Conservation (phyloP, 2,888 invertebrate genomes). For the Volucella inflata region DNA sequence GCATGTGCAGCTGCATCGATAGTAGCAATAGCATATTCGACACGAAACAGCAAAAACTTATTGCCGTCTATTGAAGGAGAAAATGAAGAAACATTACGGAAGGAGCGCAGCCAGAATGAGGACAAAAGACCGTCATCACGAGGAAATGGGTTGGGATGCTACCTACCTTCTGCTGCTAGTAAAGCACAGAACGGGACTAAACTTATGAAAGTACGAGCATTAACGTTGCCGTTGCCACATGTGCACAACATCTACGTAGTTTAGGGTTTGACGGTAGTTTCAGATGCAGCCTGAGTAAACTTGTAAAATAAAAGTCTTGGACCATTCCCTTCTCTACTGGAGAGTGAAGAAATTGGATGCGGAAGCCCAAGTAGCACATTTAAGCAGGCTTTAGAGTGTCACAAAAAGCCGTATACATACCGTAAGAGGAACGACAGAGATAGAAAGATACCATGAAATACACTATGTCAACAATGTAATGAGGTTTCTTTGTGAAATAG, state of each 20-base stretch:
- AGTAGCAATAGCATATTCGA: conserved; percentile 7
- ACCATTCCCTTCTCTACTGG: conserved; percentile 1
- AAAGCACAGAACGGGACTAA: conserved; percentile 7
- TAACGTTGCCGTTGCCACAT: conserved; percentile 17
- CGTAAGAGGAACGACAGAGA: not conserved
- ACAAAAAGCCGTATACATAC: not conserved
- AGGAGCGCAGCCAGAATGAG: conserved; percentile 12
- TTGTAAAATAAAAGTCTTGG: conserved; percentile 31
- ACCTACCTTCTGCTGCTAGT: too few relatives aligned
- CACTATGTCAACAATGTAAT: conserved; percentile 62
- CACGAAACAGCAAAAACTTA: conserved; percentile 24
- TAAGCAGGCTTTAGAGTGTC: not conserved
- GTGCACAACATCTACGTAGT: conserved; percentile 18
- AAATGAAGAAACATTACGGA: conserved; percentile 29
- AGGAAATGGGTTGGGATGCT: too few relatives aligned
- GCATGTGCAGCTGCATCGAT: conserved; percentile 22
- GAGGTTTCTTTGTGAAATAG: conserved; percentile 57
- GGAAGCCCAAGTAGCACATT: conserved; percentile 16
- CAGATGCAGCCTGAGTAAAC: conserved; percentile 16
- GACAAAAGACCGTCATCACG: conserved; percentile 27
- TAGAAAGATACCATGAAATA: conserved; percentile 5
- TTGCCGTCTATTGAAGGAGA: conserved; percentile 27
- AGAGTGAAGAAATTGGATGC: conserved; percentile 42
- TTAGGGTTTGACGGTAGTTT: conserved; percentile 39
- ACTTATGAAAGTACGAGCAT: conserved; percentile 7